These are phyloP conservation scores for Meiosimyza decipiens DNA, from an alignment of 2,888 invertebrate genomes.

Conservation along the genomic window DNA sequence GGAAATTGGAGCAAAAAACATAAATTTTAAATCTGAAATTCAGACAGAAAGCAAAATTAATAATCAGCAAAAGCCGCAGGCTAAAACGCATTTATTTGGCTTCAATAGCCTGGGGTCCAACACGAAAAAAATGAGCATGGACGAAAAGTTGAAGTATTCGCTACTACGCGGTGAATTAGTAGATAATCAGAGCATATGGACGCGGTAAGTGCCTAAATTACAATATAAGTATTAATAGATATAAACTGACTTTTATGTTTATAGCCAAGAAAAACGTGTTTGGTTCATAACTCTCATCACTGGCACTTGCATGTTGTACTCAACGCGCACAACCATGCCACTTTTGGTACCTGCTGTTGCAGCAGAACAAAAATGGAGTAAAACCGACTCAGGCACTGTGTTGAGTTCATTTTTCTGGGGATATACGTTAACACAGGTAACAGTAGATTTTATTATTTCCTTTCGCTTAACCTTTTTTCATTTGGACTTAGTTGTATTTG, in stretches of 20 bases:
- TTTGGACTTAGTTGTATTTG: too few species aligned
- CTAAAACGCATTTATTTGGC: too few species aligned
- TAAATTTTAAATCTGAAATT: too few species aligned
- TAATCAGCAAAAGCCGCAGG: neutral
- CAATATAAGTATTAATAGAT: neutral
- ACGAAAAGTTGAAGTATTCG: conserved; percentile 61
- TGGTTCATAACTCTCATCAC: conserved; percentile 73
- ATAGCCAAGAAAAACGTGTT: conserved; percentile 69
- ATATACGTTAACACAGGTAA: conserved; percentile 74
- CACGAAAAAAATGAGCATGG: conserved; percentile 43
- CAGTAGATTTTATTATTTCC: neutral
- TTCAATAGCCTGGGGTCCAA: too few species aligned
- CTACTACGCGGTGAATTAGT: conserved; percentile 66
- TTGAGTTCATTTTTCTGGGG: conserved; percentile 81
- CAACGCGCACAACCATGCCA: conserved; percentile 76
- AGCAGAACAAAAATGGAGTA: conserved; percentile 75
- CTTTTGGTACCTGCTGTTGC: conserved; percentile 73
- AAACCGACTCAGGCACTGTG: conserved; percentile 76
- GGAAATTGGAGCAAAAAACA: neutral
- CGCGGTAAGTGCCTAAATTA: conserved; percentile 52
- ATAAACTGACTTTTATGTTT: neutral
- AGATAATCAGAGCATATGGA: conserved; percentile 65
- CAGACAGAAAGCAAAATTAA: too few species aligned
- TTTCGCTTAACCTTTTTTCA: neutral
- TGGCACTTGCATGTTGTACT: conserved; percentile 75